phyloP scores from a whole-genome alignment of 2,797 vertebrate genomes.

The Pangasius macronema region DNA sequence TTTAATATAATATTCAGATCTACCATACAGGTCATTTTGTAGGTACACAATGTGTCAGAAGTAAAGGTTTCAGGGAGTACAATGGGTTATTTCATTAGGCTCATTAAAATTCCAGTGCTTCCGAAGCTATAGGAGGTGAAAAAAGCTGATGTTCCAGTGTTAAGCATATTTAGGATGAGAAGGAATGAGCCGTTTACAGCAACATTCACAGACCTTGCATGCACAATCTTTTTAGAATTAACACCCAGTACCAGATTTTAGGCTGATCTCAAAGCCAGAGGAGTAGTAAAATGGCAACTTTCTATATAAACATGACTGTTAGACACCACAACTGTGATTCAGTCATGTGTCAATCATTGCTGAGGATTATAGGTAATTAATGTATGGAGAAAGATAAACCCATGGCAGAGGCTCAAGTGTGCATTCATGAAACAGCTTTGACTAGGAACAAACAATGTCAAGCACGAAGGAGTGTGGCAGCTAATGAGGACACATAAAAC shows the following conservation, averaged over 20 bases:
- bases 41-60: not conserved
- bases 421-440: conserved; percentile 34
- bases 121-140: not conserved
- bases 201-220: not conserved
- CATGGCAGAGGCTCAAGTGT: conserved; percentile 28
- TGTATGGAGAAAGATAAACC: not conserved
- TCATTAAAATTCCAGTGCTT: conserved; percentile 1
- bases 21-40: not conserved
- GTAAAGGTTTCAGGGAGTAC: not conserved
- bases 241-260: no score
- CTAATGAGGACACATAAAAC: conserved; percentile 46
- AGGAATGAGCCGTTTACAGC: not conserved
- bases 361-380: not conserved
- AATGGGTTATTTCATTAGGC: not conserved
- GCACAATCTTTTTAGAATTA: not conserved
- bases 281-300: not conserved
- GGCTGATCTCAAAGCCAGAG: not conserved
- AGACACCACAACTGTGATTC: not conserved
- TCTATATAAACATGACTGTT: not conserved
- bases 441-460: conserved; percentile 43
- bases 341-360: not conserved
- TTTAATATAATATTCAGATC: not conserved
- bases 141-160: not conserved
- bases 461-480: conserved; percentile 33
- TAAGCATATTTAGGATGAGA: not conserved